Conservation (phyloP, 2,113 vertebrate species). For the Formicarius rufipectus region DNA sequence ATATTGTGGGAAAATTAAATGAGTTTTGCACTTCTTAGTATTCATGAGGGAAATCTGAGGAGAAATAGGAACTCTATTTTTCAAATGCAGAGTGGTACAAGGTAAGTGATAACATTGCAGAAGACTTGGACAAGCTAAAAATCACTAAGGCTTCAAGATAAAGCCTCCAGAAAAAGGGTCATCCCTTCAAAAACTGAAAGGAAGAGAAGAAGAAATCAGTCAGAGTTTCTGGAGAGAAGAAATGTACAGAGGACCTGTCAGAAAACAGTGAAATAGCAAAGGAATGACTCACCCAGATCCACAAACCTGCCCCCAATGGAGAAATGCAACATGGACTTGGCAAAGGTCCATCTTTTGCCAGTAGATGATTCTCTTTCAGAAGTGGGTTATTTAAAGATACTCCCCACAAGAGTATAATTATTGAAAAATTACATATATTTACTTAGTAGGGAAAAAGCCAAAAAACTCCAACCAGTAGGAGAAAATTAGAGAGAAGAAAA, state of each 20-base stretch:
- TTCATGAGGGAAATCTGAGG: slow-evolving; percentile 17
- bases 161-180: neutral
- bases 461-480: neutral
- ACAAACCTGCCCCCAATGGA: neutral
- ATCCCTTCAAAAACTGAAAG: neutral
- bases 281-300: neutral
- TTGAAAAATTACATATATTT: neutral
- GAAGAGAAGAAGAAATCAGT: neutral
- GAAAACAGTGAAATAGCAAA: neutral
- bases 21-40: slow-evolving; percentile 17
- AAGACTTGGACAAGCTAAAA: neutral
- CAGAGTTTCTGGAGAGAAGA: neutral
- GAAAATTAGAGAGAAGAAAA: neutral
- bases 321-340: neutral
- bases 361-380: neutral
- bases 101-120: neutral
- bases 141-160: neutral
- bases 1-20: slow-evolving; percentile 50
- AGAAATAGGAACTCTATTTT: neutral
- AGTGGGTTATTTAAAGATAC: neutral
- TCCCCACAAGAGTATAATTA: neutral
- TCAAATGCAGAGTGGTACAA: neutral
- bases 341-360: neutral
- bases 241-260: neutral
- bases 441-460: neutral